phyloP scores from a whole-genome alignment of 2,797 vertebrate genomes.

The Scolopax bukidnonensis region DNA sequence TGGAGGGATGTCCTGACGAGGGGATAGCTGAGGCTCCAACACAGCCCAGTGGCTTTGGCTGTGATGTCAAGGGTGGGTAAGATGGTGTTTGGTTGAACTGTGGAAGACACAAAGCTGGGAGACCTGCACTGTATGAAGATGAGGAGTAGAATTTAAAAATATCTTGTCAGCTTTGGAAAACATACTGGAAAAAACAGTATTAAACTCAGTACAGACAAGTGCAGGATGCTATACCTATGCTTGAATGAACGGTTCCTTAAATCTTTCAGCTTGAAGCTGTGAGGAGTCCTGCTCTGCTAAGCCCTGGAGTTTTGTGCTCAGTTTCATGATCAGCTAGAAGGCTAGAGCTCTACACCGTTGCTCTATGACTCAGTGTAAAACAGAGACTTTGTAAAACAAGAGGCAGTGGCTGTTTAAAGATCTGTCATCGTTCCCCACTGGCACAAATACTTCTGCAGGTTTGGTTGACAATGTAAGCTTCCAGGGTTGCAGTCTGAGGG shows the following conservation, averaged over 20 bases:
- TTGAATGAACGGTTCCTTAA: neutral
- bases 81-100: neutral
- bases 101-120: neutral
- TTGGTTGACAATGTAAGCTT: neutral
- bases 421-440: neutral
- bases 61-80: neutral
- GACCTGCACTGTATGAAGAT: neutral
- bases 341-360: neutral
- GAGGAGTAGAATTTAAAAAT: neutral
- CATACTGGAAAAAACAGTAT: neutral
- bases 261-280: neutral
- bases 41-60: neutral
- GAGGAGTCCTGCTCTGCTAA: neutral
- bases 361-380: neutral
- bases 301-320: neutral
- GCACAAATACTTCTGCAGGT: neutral
- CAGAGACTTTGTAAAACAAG: neutral
- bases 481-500: neutral
- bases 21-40: neutral
- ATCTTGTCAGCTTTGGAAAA: neutral
- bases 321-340: neutral
- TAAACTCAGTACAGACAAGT: neutral
- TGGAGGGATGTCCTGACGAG: neutral
- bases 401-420: neutral
- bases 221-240: neutral